Base-by-base conservation (phyloP, 2,113 vertebrate genomes). In the Empidonax traillii region DNA sequence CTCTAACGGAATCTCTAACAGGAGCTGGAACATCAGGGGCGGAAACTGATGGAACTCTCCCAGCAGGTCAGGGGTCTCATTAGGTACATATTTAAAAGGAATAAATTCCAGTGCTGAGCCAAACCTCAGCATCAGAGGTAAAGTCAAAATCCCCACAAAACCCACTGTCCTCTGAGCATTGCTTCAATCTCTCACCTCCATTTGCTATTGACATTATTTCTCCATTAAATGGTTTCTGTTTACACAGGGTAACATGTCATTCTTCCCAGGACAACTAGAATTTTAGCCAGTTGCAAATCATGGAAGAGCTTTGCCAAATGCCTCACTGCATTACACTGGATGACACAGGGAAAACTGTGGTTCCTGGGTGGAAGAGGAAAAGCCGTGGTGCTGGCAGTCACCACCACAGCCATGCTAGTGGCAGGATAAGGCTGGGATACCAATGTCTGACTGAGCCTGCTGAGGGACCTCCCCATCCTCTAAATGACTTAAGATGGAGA, bases 21-120 rank as follows among this genome's bases (percentile, higher is more conserved):
- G 65, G 55, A 81, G 23, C 62, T 87, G 69, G 58, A 53, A 39
- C 80, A 81, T 43, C 68, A 74, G 65, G 8, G 11, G 49, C 73
- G 71, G 56, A 71, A 89, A 91, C 19, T 62, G 58, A 76, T 89
- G 81, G 41, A 49, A 56, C 33, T 71, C 39, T 94, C 79, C 56
- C 84, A 92, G 56, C 69, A 76, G 77, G 81, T 66, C 81, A 91
- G 37, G 81, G 87, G 44, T 81, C 65, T 95, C 61, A 77, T 80
- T 77, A 92, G 53, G 87, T 85, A 81, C 39, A 87, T 56, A 87
- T 85, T 94, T 85, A 93, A 85, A 46, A 33, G 62, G 63, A 79
- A 49, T 49, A 89, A 75, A 85, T 87, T 89, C 80, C 67, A 81
- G 74, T 3, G 1, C 77, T 61, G 89, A 75, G 89, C 56, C 76